Conservation (phyloP, 2,797 vertebrate genomes). For the Oreonectes daqikongensis region DNA sequence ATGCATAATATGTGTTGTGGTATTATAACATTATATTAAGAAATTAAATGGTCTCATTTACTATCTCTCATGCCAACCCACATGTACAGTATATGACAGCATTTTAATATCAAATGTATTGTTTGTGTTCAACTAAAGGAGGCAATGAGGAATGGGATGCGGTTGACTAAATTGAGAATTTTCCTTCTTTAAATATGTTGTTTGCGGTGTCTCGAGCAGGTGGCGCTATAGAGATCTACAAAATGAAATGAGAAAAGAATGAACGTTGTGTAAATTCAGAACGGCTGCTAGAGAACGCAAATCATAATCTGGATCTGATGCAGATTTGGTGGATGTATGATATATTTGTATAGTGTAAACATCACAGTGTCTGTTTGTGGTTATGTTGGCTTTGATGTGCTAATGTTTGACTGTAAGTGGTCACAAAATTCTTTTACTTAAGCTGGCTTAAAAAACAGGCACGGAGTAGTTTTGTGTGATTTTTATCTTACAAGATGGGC, state of each 20-base stretch:
- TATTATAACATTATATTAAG: no score
- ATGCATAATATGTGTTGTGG: no score
- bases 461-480: background rate
- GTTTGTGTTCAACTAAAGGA: no score
- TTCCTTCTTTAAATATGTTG: no score
- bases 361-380: constrained; percentile 12
- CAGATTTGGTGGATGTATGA: background rate
- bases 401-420: background rate
- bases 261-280: background rate
- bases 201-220: no score
- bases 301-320: constrained; percentile 1
- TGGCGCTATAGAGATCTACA: no score
- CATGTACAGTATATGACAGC: no score
- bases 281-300: background rate
- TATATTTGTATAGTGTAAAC: constrained; percentile 10
- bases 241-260: background rate
- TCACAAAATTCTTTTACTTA: background rate
- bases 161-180: no score
- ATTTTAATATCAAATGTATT: no score
- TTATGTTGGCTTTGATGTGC: constrained; percentile 27
- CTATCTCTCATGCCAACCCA: no score
- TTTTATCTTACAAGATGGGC: constrained; percentile 1
- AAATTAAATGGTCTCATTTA: no score
- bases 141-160: no score
- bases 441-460: background rate